Base-by-base conservation (phyloP, 1,140 invertebrate species). In the Forficula auricularia region DNA sequence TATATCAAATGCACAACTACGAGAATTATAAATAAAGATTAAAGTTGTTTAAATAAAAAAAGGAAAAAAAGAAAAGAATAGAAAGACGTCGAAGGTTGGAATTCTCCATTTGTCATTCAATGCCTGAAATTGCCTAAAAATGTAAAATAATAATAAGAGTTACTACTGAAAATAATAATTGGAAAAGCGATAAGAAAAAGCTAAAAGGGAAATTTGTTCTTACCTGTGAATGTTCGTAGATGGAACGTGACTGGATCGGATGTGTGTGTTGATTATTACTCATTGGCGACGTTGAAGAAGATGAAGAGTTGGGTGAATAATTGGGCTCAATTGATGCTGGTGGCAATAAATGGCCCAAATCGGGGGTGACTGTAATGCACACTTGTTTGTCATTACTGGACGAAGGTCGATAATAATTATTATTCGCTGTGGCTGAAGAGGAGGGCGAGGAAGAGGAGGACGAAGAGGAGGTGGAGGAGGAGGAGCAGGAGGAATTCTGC, bases 161-260 rank as follows among this genome's bases (percentile, higher is more conserved):
- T n/a, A n/a, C n/a, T n/a, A n/a, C n/a, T n/a, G n/a, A n/a, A n/a
- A n/a, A n/a, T n/a, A n/a, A n/a, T n/a, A n/a, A n/a, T n/a, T n/a
- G n/a, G n/a, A n/a, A n/a, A n/a, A n/a, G n/a, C n/a, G n/a, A n/a
- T n/a, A n/a, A n/a, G n/a, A n/a, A n/a, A n/a, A n/a, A n/a, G n/a
- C n/a, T n/a, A n/a, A n/a, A n/a, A n/a, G n/a, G n/a, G n/a, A n/a
- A n/a, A n/a, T n/a, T n/a, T n/a, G n/a, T n/a, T n/a, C n/a, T 79
- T 4, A 79, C 71, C 49, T 77, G 73, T 12, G 66, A 70, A 20
- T 70, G 66, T 1, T 63, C 62, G 53, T 75, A 79, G 35, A 77
- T 73, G 12, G 70, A 72, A 30, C 66, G 69, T 0, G 68, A 73
- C 50, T 78, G 75, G 2, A 70, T 69, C 0, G 70, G 74, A 0